Evolutionary conservation across 2,888 invertebrate species (phyloP).

Genomic region (Boloria euphrosyne): DNA sequence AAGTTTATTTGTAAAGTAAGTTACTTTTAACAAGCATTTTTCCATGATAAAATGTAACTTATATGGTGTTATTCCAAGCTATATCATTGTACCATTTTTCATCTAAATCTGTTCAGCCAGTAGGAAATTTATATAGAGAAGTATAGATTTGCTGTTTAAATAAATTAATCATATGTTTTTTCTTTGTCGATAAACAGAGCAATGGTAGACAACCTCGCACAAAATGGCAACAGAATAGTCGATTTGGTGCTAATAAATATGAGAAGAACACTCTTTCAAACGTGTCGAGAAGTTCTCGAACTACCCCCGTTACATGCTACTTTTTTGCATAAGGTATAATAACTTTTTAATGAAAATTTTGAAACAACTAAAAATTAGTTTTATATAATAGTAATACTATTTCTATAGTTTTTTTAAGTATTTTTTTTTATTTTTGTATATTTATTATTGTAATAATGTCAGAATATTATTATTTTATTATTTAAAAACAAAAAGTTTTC

Average conservation of each 20-base stretch:
- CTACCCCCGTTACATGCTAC: slow-evolving; percentile 73
- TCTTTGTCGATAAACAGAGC: slow-evolving; percentile 48
- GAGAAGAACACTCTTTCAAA: slow-evolving; percentile 72
- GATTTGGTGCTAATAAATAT: slow-evolving; percentile 76
- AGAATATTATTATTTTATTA: neutral
- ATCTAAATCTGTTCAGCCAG: too few species aligned
- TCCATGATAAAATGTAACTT: too few species aligned
- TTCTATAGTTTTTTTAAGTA: too few species aligned
- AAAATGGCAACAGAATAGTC: slow-evolving; percentile 68
- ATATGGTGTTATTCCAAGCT: too few species aligned
- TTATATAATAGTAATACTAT: too few species aligned
- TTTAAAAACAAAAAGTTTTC: neutral
- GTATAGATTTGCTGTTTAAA: neutral
- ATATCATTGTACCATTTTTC: too few species aligned
- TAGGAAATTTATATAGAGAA: neutral
- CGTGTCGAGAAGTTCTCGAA: slow-evolving; percentile 63
- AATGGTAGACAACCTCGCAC: slow-evolving; percentile 58
- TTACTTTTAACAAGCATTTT: too few species aligned
- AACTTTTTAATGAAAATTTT: neutral
- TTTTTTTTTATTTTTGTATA: too few species aligned
- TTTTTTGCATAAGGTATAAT: slow-evolving; percentile 72
- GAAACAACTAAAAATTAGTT: too few species aligned
- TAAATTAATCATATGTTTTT: neutral
- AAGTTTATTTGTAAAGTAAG: too few species aligned
- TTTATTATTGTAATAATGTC: neutral